Base-by-base conservation (phyloP, 2,113 vertebrate species). In the Heterocephalus glaber region DNA sequence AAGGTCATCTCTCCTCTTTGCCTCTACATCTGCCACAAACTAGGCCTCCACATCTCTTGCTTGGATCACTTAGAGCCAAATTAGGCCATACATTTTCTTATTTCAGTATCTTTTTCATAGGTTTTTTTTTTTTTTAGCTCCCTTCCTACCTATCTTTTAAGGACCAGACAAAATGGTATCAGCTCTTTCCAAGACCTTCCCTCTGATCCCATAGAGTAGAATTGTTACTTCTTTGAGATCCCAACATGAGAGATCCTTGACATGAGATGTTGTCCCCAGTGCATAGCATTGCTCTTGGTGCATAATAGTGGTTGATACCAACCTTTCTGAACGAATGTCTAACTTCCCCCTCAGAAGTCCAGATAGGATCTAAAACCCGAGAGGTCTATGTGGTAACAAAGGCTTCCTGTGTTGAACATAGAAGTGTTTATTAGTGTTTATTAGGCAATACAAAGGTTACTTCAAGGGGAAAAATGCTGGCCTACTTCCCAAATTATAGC, bases 361-460 rank as follows among this genome's bases (percentile, higher is more conserved):
- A 96, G 82, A 91, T 92, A 97, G 74, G 33, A 94, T 96, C 95
- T 96, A 76, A 88, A 92, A 82, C 30, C 90, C 94, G 44, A 65
- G 85, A 97, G 86, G 74, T 90, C 61, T 90, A n/a, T 24, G 56
- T 47, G 30, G 54, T 89, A 96, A 97, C 95, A 96, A 97, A 96
- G 92, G 19, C 54, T 83, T 95, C 47, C 61, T 97, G 88, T 95
- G 92, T 92, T 97, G 66, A 94, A 86, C 49, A 84, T 91, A 76
- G 85, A 81, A 84, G 41, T 90, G 28, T 96, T 93, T 86, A 93
- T 95, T 93, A 84, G 41, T 90, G 28, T 96, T 93, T 86, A 93
- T 95, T 93, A 96, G 66, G 82, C 82, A 97, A 97, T 92, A 95
- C 85, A 97, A 86, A 97, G 82, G 30, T 97, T 95, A 92, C 77